These are phyloP conservation scores for Baronia brevicornis DNA, from an alignment of 2,888 invertebrate genomes.

Conservation along the genomic window DNA sequence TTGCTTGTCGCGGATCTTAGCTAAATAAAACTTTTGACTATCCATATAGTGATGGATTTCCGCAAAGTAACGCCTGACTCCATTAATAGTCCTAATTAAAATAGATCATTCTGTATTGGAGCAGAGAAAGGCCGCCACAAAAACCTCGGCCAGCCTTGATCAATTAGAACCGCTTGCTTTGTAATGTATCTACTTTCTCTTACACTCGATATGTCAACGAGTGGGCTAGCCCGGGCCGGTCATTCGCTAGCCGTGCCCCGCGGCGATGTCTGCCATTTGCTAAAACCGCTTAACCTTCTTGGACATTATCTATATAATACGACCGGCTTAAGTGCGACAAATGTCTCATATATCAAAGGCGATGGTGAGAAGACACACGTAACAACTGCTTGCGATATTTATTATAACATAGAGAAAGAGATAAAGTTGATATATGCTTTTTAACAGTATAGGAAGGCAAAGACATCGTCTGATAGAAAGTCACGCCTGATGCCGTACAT, in stretches of 20 bases:
- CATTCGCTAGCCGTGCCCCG: slow-evolving; percentile 16
- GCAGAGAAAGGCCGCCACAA: background rate
- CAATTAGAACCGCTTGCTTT: slow-evolving; percentile 14
- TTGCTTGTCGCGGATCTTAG: too few relatives aligned
- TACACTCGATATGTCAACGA: slow-evolving; percentile 8
- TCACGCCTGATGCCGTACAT: slow-evolving; percentile 1
- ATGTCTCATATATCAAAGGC: too few relatives aligned
- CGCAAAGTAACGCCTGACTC: too few relatives aligned
- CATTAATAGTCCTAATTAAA: background rate
- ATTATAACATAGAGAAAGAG: background rate
- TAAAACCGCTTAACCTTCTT: slow-evolving; percentile 1
- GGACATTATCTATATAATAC: slow-evolving; percentile 1
- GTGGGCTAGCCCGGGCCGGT: slow-evolving; percentile 8
- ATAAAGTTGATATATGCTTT: slow-evolving; percentile 1
- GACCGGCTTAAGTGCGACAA: too few relatives aligned
- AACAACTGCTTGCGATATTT: too few relatives aligned
- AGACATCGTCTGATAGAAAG: background rate
- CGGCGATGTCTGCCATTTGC: slow-evolving; percentile 19
- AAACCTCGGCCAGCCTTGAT: slow-evolving; percentile 7
- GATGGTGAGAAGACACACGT: too few relatives aligned
- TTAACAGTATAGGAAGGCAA: background rate
- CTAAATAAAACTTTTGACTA: too few relatives aligned
- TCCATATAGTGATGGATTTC: too few relatives aligned
- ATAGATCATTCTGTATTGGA: too few relatives aligned
- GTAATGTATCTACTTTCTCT: slow-evolving; percentile 17